A percentile compares a stretch with the other conserved stretches of the same genome.
Evolutionary conservation across 2,113 vertebrate species (phyloP).

Genomic region (Oriolus oriolus): DNA sequence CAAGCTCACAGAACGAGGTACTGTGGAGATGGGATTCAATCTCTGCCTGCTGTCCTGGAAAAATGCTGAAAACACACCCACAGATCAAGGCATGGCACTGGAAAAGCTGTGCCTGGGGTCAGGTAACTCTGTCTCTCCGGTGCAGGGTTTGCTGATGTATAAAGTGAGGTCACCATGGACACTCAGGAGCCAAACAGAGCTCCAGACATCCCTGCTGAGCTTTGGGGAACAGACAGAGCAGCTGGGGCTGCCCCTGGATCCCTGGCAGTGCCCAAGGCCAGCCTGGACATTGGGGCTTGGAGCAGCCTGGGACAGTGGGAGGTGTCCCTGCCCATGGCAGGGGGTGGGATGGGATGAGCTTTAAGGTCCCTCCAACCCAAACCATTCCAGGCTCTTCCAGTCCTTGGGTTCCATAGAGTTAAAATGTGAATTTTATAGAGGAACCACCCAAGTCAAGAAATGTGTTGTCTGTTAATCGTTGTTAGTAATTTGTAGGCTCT

Average conservation of each 20-base stretch:
- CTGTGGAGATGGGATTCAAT: background rate
- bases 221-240: background rate
- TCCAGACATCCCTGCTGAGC: background rate
- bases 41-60: constrained; percentile 21
- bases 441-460: constrained; percentile 4
- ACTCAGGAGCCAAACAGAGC: fast-evolving
- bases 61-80: background rate
- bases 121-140: background rate
- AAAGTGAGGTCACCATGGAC: background rate
- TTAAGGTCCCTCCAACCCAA: background rate
- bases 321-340: background rate
- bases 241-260: background rate
- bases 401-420: background rate
- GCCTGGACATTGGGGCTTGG: background rate
- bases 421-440: constrained; percentile 2
- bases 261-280: background rate
- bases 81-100: background rate
- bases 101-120: background rate
- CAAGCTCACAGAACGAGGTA: background rate
- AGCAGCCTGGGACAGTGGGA: fast-evolving
- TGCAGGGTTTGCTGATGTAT: background rate
- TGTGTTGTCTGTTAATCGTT: background rate
- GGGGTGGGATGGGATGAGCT: background rate
- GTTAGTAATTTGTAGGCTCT: constrained; percentile 30
- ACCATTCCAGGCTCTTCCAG: background rate